Base-by-base conservation (phyloP, 2,888 invertebrate genomes). In the Xanthostigma xanthostigma region DNA sequence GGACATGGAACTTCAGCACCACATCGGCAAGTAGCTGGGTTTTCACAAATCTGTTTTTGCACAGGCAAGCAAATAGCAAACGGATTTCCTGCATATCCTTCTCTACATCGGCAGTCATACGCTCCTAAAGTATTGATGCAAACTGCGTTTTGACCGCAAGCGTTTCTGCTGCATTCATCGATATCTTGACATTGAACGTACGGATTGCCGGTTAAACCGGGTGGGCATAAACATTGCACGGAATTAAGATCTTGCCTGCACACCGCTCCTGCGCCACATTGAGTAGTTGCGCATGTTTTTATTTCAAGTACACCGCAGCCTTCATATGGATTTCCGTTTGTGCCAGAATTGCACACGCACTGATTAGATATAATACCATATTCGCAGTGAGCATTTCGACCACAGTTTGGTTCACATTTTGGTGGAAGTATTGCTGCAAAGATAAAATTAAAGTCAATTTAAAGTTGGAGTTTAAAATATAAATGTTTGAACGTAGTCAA, bases 121-220 rank as follows among this genome's bases (percentile, higher is more conserved):
- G 85, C 82, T 46, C 94, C 94, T 11, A 83, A 78, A 0, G 87
- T 86, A 63, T 95, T 94, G 54, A 92, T 84, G 61, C 95, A 95
- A 41, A 84, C 81, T 1, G 94, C 91, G 63, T 89, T 86, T 58
- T 78, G 75, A 8, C 86, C 90, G 60, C 89, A 89, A 1, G 86
- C 86, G 58, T 81, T 81, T 53, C 78, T 78, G 51, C 71, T 73
- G 61, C 90, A 91, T 67, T 91, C 90, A 60, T 91, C 82, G 46
- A 89, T 76, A 61, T 91, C 91, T 58, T 79, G 78, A 62, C 93
- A 93, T 54, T 79, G 78, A 50, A 91, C 78, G 62, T 87, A 90
- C 0, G 92, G 87, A 69, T 93, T 92, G 54, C 93, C 93, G 50
- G 80, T 73, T 61, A 81, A 88, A 33, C 92, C 92, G 41, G 81